Percentiles rank a stretch among this genome's conserved stretches.
phyloP scores from a whole-genome alignment of 2,888 invertebrate genomes.

The Pseudococcus longispinus region DNA sequence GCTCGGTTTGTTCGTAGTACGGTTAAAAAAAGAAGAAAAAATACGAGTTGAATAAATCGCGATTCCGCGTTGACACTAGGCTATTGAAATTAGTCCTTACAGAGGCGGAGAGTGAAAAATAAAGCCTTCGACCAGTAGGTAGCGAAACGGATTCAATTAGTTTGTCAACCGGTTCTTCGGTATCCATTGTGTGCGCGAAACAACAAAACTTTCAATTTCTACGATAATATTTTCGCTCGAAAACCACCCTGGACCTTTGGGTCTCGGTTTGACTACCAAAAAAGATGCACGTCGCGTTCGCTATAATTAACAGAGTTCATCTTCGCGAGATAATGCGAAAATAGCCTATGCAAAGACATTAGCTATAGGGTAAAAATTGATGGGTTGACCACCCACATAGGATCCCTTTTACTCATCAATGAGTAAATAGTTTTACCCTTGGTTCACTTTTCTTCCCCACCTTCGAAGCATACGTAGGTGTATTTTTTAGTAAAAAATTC shows the following conservation, averaged over 20 bases:
- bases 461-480: too few relatives aligned
- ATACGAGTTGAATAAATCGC: not conserved
- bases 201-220: constrained; percentile 24
- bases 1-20: not conserved
- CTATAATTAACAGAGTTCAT: constrained; percentile 10
- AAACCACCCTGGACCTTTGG: not conserved
- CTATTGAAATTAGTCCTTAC: not conserved
- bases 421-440: not conserved
- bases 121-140: constrained; percentile 24
- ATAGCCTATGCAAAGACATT: not conserved
- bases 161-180: constrained; percentile 26
- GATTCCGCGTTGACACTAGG: not conserved
- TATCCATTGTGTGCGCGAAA: not conserved
- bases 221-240: not conserved
- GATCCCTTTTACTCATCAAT: not conserved
- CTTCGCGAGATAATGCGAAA: not conserved
- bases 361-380: not conserved
- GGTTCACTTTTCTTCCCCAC: not conserved
- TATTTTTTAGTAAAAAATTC: too few relatives aligned
- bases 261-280: not conserved
- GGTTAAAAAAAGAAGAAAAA: not conserved
- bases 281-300: not conserved
- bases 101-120: not conserved
- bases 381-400: not conserved
- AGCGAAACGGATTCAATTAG: constrained; percentile 33